Base-by-base conservation (phyloP, 2,888 invertebrate species). In the Idaea dimidiata region DNA sequence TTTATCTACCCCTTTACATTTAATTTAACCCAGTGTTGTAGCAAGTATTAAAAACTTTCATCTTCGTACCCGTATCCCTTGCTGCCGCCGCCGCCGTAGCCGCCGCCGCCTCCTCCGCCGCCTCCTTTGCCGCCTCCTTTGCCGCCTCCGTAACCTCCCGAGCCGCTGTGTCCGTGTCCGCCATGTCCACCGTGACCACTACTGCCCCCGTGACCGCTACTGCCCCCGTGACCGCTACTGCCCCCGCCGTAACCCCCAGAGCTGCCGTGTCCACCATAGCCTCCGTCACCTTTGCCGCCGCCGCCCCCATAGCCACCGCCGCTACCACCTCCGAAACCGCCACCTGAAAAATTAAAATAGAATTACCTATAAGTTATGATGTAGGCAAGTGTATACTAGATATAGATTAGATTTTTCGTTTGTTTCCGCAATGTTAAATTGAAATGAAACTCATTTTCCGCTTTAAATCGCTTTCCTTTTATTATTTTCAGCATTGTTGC, bases 61-160 rank as follows among this genome's bases (percentile, higher is more conserved):
- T 61, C 7, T 10, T 6, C 74, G 79, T 66, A 86, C 85, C 84
- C 82, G 65, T 83, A 81, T 69, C 73, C 72, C 0, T 83, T 68
- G 4, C 72, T 69, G 59, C 83, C 68, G 4, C 71, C 69, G 59
- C 69, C 69, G 33, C 75, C 68, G 32, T 78, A 69, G 8, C 66
- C 59, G 1, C 72, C 69, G 14, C 67, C 60, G 6, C 71, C 71
- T 5, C 66, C 66, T 0, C 72, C 76, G 54, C 72, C 66, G 0
- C 71, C 73, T 5, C 75, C 74, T 8, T 70, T 69, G 14, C 74
- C 70, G 16, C 73, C 71, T 1, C 75, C 74, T 1, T 67, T 62
- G 0, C 73, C 75, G 7, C 73, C 69, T 5, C 74, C 74, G 5
- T 66, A 63, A 4, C 74, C 70, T 10, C 68, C 65, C 16, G 75